Percentiles rank a stretch among this genome's conserved stretches.
phyloP scores from a whole-genome alignment of 2,888 invertebrate genomes.

The Lepidonotus clava region DNA sequence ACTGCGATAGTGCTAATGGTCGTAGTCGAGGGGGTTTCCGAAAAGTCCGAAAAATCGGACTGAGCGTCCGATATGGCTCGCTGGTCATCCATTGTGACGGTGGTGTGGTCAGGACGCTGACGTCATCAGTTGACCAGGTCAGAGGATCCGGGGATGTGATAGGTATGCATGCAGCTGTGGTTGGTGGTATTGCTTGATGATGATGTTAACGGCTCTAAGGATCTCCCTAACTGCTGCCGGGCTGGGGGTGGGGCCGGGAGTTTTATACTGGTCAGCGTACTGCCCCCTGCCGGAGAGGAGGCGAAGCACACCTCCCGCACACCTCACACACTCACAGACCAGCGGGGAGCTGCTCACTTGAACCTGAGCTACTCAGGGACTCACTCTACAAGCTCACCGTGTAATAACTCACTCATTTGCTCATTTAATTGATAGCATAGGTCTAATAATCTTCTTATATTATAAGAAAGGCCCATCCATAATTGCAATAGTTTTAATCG shows the following conservation, averaged over 20 bases:
- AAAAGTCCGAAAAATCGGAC: slow-evolving; percentile 69
- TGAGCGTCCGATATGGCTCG: slow-evolving; percentile 27
- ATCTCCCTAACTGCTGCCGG: slow-evolving; percentile 59
- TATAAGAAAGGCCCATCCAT: too few species aligned
- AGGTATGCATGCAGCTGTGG: slow-evolving; percentile 77
- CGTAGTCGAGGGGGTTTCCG: slow-evolving; percentile 82
- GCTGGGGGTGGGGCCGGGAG: not conserved
- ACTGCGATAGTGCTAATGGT: slow-evolving; percentile 95
- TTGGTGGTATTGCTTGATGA: slow-evolving; percentile 38
- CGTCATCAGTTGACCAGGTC: not conserved
- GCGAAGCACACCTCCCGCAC: too few species aligned
- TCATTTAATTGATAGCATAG: too few species aligned
- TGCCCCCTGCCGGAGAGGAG: not conserved
- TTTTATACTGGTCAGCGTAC: not conserved
- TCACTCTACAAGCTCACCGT: too few species aligned
- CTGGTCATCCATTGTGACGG: not conserved
- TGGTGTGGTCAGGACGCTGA: not conserved
- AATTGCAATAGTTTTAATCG: too few species aligned
- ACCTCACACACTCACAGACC: too few species aligned
- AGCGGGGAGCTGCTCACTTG: too few species aligned
- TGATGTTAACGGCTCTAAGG: slow-evolving; percentile 73
- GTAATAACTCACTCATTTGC: too few species aligned
- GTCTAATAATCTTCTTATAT: too few species aligned
- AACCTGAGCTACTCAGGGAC: too few species aligned
- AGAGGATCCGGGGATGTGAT: not conserved